A percentile compares a stretch with the other conserved stretches of the same genome.
Conservation (phyloP, 2,888 invertebrate genomes). For the Hanleya hanleyi region DNA sequence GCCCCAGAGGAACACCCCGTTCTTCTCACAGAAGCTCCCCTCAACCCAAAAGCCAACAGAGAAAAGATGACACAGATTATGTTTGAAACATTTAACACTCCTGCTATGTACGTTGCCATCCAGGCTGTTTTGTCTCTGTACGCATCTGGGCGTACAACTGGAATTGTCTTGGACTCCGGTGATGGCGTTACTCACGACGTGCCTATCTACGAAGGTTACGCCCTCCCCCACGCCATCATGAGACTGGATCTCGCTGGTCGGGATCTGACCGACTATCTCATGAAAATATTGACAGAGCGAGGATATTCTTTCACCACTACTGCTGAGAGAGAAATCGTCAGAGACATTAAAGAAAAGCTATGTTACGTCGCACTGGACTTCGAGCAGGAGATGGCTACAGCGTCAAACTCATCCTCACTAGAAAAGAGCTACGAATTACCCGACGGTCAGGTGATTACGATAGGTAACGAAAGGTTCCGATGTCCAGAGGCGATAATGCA, state of each 20-base stretch:
- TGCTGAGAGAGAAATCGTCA: constrained; percentile 71
- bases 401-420: constrained; percentile 52
- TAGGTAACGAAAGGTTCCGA: constrained; percentile 70
- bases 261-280: constrained; percentile 95
- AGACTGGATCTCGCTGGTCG: constrained; percentile 94
- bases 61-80: constrained; percentile 87
- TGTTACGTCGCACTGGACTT: constrained; percentile 66
- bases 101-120: constrained; percentile 96
- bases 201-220: constrained; percentile 94
- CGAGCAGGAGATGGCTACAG: constrained; percentile 63
- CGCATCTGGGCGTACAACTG: constrained; percentile 96
- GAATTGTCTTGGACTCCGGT: constrained; percentile 95
- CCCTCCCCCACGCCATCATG: constrained; percentile 95
- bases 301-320: constrained; percentile 72
- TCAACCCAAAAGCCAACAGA: constrained; percentile 90
- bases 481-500: constrained; percentile 70
- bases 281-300: constrained; percentile 85
- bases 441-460: constrained; percentile 68
- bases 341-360: constrained; percentile 68
- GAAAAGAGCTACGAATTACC: constrained; percentile 70
- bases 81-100: constrained; percentile 85
- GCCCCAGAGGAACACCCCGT: constrained; percentile 87
- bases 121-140: constrained; percentile 94
- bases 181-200: constrained; percentile 96
- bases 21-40: constrained; percentile 88